These are phyloP conservation scores for Cecropterus lyciades DNA, from an alignment of 1,140 invertebrate genomes.

Conservation along the genomic window DNA sequence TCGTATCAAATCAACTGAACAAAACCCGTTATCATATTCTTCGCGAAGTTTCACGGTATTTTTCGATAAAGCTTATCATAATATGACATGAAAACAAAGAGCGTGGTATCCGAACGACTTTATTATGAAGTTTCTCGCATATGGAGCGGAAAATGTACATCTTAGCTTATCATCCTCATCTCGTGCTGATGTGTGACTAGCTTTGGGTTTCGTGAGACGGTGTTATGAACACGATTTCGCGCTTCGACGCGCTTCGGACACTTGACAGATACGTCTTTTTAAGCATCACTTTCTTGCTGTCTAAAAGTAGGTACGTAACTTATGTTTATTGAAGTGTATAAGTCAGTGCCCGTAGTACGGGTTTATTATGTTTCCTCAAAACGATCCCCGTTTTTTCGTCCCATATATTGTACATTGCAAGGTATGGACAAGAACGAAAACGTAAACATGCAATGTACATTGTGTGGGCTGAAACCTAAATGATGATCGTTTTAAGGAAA, in stretches of 20 bases:
- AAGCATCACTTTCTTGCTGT: no score
- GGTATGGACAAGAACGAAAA: no score
- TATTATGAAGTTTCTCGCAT: conserved; percentile 5
- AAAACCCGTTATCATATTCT: conserved; percentile 10
- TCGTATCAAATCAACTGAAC: conserved; percentile 20
- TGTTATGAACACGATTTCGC: conserved; percentile 34
- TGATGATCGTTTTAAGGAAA: no score
- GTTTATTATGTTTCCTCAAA: no score
- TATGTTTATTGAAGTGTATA: no score
- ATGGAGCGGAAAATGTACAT: conserved; percentile 36
- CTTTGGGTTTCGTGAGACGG: neutral
- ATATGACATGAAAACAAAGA: conserved; percentile 26
- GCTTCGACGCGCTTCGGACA: conserved; percentile 30
- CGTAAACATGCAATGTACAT: no score
- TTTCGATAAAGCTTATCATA: conserved; percentile 33
- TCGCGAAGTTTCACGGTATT: conserved; percentile 6
- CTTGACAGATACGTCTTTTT: neutral
- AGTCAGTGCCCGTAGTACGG: no score
- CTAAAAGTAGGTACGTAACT: no score
- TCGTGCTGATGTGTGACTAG: conserved; percentile 16
- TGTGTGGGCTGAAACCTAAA: no score
- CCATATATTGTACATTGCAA: no score
- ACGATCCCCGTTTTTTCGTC: no score
- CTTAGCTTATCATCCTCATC: conserved; percentile 17
- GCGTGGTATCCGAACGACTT: conserved; percentile 17